Base-by-base conservation (phyloP, 2,888 invertebrate species). In the Aromia moschata region DNA sequence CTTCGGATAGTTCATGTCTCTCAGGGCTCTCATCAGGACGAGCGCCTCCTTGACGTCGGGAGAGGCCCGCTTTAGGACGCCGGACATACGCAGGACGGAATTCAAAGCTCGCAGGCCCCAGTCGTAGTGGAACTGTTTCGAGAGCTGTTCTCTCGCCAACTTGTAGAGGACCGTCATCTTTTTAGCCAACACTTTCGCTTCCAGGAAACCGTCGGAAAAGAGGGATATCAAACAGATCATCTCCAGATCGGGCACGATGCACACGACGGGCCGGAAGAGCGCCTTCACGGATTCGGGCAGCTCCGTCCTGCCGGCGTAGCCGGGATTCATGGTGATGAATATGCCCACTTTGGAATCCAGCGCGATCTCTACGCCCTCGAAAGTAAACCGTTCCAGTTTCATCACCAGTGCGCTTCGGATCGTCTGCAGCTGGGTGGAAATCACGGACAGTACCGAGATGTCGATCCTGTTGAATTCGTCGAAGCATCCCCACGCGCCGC, bases 401-500 rank as follows among this genome's bases (percentile, higher is more conserved):
- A 89, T 86, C 47, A 93, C 84, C 45, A 96, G 80, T 0, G 92
- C 96, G 71, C 90, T 92, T 54, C 93, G 85, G 60, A 96, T 95
- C 10, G 93, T 93, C 79, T 94, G 95, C 65, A 96, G 81, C 77
- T 96, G 96, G 0, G 93, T 91, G 0, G 96, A 96, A 73, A 97
- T 95, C 1, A 96, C 96, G 11, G 95, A 96, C 14, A 96, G 82
- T 43, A 96, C 95, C 0, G 96, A 95, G 2, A 94, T 89, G 65
- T 96, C 94, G 67, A 97, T 96, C 30, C 95, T 84, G 80, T 96
- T 96, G 82, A 96, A 96, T 81, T 96, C 95, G 70, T 96, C 96
- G 76, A 96, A 96, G 78, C 96, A 96, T 1, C 96, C 96, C 96
- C 96, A 96, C 1, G 95, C 94, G 0, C 96, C 96, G 76, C 92